Conservation (phyloP, 2,797 vertebrate species). For the Anomalospiza imberbis region DNA sequence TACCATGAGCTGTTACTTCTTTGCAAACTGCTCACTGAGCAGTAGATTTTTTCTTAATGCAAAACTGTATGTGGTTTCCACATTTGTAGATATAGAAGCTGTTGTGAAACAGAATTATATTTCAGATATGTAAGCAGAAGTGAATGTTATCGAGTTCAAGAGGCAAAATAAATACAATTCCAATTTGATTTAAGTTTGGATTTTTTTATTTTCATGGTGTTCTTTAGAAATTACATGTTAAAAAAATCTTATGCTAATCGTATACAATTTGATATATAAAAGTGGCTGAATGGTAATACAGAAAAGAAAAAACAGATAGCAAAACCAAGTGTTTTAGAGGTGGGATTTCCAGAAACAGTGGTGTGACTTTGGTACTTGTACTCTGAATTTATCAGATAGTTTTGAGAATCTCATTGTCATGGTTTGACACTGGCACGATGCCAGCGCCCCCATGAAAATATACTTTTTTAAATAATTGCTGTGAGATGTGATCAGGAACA, state of each 20-base stretch:
- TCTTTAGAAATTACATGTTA: background rate
- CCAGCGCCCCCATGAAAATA: too few relatives aligned
- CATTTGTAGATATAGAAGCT: background rate
- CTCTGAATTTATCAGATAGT: too few relatives aligned
- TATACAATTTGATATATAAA: constrained; percentile 2
- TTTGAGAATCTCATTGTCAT: too few relatives aligned
- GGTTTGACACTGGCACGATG: too few relatives aligned
- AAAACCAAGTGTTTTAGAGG: too few relatives aligned
- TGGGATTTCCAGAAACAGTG: too few relatives aligned
- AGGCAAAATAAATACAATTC: background rate
- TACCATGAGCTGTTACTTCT: background rate
- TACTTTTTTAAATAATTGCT: too few relatives aligned
- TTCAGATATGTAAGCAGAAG: background rate
- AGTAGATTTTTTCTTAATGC: background rate
- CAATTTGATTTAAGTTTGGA: background rate
- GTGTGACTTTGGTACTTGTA: too few relatives aligned
- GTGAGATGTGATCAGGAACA: too few relatives aligned
- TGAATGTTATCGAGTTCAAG: background rate
- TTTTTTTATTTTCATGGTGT: constrained; percentile 26
- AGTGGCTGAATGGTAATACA: too few relatives aligned
- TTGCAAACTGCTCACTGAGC: background rate
- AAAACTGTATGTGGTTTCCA: background rate
- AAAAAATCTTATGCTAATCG: background rate
- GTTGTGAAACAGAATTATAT: background rate
- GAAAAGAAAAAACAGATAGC: too few relatives aligned